Base-by-base conservation (phyloP, 2,888 invertebrate genomes). In the Stomorhina lunata region DNA sequence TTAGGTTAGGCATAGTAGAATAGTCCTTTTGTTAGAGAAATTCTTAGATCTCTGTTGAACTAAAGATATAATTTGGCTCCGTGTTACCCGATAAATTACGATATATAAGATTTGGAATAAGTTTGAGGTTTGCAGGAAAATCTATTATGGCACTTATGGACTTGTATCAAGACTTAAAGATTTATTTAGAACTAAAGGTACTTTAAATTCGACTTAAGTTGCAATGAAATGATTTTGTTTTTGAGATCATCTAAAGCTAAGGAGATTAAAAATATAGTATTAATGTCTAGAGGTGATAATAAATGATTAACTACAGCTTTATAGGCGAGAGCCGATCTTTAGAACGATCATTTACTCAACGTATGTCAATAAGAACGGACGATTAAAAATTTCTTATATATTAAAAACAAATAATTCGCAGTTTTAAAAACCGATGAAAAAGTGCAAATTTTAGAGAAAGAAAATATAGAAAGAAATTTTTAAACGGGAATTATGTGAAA, bases 401-500 rank as follows among this genome's bases (percentile, higher is more conserved):
- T 22, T 6, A 37, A 27, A 78, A n/a, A n/a, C n/a, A n/a, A n/a
- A n/a, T n/a, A n/a, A n/a, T n/a, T n/a, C n/a, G n/a, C n/a, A n/a
- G n/a, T n/a, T n/a, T n/a, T n/a, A n/a, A n/a, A 25, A 27, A 25
- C 10, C 0, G 32, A 22, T 12, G 1, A n/a, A 32, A 43, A 76
- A 65, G 32, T 45, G 45, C 34, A 57, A 66, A 25, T 5, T n/a
- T n/a, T n/a, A n/a, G n/a, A 75, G n/a, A 22, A 57, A 20, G 34
- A 29, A 53, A 63, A 10, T 20, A n/a, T 48, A 20, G 37, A 63
- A n/a, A 50, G 20, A 73, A 63, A n/a, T 2, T 37, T 17, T 1
- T 34, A 37, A 43, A 76, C n/a, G n/a, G n/a, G n/a, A 71, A 69
- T 75, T 20, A 66, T 71, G 66, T 81, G 71, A 81, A 53, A 40